These are phyloP conservation scores for Lordiphosa mommai DNA, from an alignment of 1,140 invertebrate species.

Conservation along the genomic window DNA sequence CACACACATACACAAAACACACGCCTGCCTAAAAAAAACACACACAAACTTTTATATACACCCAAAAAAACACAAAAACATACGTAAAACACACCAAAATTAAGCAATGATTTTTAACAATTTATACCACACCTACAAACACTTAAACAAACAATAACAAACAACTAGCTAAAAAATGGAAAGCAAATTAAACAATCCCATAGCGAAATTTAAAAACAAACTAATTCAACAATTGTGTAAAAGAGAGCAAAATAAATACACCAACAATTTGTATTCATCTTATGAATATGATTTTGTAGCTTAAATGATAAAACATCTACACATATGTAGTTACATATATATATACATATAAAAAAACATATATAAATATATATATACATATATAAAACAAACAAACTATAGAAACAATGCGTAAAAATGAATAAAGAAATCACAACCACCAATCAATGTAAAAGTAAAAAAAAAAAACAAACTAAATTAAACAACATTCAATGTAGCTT, in stretches of 20 bases:
- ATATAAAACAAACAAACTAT: conserved; percentile 54
- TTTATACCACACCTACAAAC: conserved; percentile 40
- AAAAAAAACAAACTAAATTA: conserved; percentile 27
- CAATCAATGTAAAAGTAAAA: conserved; percentile 73
- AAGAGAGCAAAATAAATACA: conserved; percentile 29
- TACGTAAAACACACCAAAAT: conserved; percentile 45
- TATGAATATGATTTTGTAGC: conserved; percentile 71
- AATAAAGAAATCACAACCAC: conserved; percentile 77
- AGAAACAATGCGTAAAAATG: conserved; percentile 56
- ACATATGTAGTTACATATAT: conserved; percentile 63
- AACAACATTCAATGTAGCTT: conserved; percentile 75
- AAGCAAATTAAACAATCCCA: conserved; percentile 73
- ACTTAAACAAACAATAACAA: conserved; percentile 28
- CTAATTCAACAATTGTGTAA: conserved; percentile 33
- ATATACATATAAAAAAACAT: conserved; percentile 48
- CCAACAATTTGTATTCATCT: too few species aligned
- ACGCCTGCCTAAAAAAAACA: conserved; percentile 56
- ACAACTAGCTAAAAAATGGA: conserved; percentile 58
- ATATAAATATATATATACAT: conserved; percentile 53
- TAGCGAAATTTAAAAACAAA: conserved; percentile 65
- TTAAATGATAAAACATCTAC: conserved; percentile 58
- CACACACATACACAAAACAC: conserved; percentile 23
- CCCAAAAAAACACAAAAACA: conserved; percentile 54
- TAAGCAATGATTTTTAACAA: conserved; percentile 58
- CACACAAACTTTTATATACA: conserved; percentile 44